A percentile compares a stretch with the other conserved stretches of the same genome.
These are phyloP conservation scores for Pelobates fuscus DNA, from an alignment of 2,113 vertebrate genomes.

Conservation along the genomic window DNA sequence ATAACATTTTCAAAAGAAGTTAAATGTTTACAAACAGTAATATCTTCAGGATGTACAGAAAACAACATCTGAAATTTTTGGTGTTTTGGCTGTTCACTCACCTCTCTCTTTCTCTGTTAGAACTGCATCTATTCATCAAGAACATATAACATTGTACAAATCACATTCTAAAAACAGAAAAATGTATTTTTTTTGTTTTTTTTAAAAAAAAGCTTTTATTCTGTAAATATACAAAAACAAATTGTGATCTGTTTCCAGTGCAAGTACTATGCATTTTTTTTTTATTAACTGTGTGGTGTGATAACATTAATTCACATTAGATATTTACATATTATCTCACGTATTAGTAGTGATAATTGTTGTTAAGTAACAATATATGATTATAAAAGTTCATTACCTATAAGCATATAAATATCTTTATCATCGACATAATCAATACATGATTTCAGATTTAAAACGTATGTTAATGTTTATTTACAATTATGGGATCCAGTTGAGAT, in stretches of 20 bases:
- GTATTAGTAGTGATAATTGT: no score
- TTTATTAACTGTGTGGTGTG: not conserved
- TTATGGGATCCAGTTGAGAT: no score
- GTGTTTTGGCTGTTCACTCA: constrained; percentile 55
- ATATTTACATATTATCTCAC: no score
- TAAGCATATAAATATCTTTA: no score
- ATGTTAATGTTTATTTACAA: no score
- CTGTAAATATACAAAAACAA: constrained; percentile 52
- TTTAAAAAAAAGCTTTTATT: not conserved
- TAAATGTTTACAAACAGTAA: constrained; percentile 24
- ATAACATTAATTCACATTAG: no score
- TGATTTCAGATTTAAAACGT: no score
- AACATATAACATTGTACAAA: constrained; percentile 51
- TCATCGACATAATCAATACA: no score
- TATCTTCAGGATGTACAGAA: constrained; percentile 31
- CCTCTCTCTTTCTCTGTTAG: constrained; percentile 57
- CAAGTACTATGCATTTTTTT: constrained; percentile 52
- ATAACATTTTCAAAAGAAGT: constrained; percentile 28
- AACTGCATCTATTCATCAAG: constrained; percentile 55
- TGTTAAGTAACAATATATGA: no score
- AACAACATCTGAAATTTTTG: constrained; percentile 49
- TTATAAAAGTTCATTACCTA: no score
- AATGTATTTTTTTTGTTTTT: no score
- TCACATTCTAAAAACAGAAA: constrained; percentile 54
- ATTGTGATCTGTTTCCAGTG: constrained; percentile 71